A percentile compares a stretch with the other conserved stretches of the same genome.
Evolutionary conservation across 1,140 invertebrate species (phyloP).

Genomic region (Spodoptera frugiperda): DNA sequence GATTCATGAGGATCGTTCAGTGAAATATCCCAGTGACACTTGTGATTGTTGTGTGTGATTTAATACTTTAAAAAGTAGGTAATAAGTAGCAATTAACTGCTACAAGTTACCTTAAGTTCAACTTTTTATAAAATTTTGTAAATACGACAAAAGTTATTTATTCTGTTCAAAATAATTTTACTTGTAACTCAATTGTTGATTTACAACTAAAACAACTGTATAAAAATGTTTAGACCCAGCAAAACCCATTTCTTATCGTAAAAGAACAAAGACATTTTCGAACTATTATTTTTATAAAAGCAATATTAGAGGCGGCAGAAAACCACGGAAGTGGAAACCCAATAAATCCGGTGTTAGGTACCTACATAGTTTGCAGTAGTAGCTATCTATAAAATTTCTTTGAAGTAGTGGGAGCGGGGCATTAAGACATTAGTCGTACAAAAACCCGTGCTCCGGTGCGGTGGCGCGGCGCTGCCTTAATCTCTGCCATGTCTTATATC

Average conservation of each 20-base stretch:
- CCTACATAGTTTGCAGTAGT: constrained; percentile 20
- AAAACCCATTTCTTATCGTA: background rate
- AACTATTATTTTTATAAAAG: constrained; percentile 11
- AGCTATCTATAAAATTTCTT: constrained; percentile 26
- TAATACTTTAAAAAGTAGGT: constrained; percentile 11
- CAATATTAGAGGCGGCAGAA: constrained; percentile 3
- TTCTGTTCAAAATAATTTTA: too few relatives aligned
- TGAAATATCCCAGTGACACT: constrained; percentile 44
- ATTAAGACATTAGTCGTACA: constrained; percentile 31
- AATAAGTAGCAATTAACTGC: background rate
- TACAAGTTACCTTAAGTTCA: background rate
- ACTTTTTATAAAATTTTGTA: background rate
- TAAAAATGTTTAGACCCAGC: background rate
- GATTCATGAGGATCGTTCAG: constrained; percentile 51
- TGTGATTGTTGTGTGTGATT: constrained; percentile 42
- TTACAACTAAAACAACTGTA: background rate
- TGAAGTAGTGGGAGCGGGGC: constrained; percentile 3
- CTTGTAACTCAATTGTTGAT: too few relatives aligned
- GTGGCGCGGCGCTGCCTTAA: constrained; percentile 6
- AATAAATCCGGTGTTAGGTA: constrained; percentile 11
- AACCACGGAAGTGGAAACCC: constrained; percentile 26
- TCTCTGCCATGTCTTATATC: background rate
- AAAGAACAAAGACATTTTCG: constrained; percentile 18
- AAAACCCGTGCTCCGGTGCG: constrained; percentile 11
- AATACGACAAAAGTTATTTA: constrained; percentile 22